Evolutionary conservation across 2,113 vertebrate genomes (phyloP), one percentile per base, ranked within the genome.

Genomic region (Crocuta crocuta): DNA sequence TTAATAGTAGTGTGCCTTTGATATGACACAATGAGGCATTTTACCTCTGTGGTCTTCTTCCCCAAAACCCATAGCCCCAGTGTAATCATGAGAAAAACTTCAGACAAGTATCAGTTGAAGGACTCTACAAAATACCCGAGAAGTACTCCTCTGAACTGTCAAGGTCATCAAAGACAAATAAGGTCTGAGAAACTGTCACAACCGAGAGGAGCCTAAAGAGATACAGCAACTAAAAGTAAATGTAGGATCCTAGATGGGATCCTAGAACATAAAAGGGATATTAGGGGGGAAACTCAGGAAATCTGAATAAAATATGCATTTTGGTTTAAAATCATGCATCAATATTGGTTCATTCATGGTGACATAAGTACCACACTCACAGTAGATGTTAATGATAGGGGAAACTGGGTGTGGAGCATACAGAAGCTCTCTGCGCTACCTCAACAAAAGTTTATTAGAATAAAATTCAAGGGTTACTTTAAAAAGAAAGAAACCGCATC

Each of bases 341-440:
- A 13, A 33, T 16, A 16, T 19, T 65, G 19, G 78, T 15, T 50
- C 39, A 35, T 45, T 2, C 48, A n/a, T 50, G 2, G 0, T 3
- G 21, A 74, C 55, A 55, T 13, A 43, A 1, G 0, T 7, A 13
- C 26, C n/a, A 13, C 3, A 2, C 0, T 33, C 45, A 50, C 3
- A 50, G n/a, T 23, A 53, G 39, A n/a, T 43, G 31, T 73, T 55
- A 35, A 12, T 45, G 58, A n/a, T 11, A 73, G n/a, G 11, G 68
- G 12, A 84, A 39, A 63, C 39, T 4, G 65, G 70, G 2, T 23
- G 8, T 35, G 7, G 55, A 12, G 31, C 24, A 39, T 12, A n/a
- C 4, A 50, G 78, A 11, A 33, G 53, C 11, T 39, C 39, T 94
- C 66, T 45, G 19, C 5, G 13, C 48, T 63, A 31, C 39, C 70